phyloP scores from a whole-genome alignment of 2,113 vertebrate genomes.

The Nymphicus hollandicus region DNA sequence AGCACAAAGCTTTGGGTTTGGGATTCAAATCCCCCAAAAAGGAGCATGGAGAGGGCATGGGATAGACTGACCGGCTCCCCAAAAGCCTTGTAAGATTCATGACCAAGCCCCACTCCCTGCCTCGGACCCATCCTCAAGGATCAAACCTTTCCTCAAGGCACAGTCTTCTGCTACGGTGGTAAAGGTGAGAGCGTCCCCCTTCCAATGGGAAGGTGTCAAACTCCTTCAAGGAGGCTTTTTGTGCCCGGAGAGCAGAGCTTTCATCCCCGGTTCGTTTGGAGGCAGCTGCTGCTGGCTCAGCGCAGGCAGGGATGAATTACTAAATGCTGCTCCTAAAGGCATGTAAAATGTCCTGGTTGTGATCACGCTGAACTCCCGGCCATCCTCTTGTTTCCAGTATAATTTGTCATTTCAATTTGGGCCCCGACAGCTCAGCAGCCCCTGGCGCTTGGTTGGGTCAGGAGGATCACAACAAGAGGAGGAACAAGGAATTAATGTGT shows the following conservation, averaged over 20 bases:
- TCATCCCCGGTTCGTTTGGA: not conserved
- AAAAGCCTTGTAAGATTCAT: not conserved
- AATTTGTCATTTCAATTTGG: slow-evolving; percentile 34
- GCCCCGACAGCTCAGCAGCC: not conserved
- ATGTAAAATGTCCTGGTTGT: not conserved
- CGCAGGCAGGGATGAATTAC: not conserved
- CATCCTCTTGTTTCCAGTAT: not conserved
- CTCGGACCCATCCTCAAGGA: not conserved
- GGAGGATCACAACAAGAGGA: not conserved
- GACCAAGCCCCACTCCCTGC: not conserved
- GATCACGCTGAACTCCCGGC: not conserved
- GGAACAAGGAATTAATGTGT: not conserved
- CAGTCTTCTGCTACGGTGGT: not conserved
- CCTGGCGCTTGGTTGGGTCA: not conserved
- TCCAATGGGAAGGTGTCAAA: not conserved
- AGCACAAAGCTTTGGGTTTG: not conserved
- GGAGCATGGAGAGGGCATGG: rapidly evolving
- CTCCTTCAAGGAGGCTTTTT: not conserved
- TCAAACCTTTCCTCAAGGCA: not conserved
- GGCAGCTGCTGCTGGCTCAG: not conserved
- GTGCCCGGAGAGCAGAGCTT: not conserved
- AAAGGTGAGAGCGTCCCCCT: not conserved
- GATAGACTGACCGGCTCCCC: not conserved
- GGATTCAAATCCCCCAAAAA: not conserved
- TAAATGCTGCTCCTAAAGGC: slow-evolving; percentile 1